phyloP scores from a whole-genome alignment of 2,113 vertebrate species.

The Psilopsiagon aurifrons region DNA sequence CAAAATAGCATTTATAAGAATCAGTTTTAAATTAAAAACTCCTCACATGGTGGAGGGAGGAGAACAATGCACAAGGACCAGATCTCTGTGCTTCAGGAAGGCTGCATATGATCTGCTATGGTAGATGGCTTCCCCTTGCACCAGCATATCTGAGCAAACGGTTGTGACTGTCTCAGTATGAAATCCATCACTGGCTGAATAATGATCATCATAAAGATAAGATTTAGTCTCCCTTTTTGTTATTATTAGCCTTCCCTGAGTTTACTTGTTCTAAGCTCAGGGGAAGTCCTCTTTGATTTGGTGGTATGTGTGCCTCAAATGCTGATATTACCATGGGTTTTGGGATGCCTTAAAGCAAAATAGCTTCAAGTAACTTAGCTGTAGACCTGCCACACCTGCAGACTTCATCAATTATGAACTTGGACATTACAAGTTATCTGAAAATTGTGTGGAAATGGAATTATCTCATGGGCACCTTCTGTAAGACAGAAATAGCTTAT shows the following conservation, averaged over 20 bases:
- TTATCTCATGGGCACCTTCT: neutral
- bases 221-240: neutral
- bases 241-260: neutral
- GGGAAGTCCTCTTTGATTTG: neutral
- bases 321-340: neutral
- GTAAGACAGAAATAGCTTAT: neutral
- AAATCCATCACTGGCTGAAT: neutral
- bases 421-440: neutral
- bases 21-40: neutral
- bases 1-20: neutral
- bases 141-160: neutral
- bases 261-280: neutral
- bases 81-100: neutral
- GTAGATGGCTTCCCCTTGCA: neutral
- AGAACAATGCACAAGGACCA: neutral
- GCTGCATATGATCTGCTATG: neutral
- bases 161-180: neutral
- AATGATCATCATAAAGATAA: neutral
- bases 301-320: neutral
- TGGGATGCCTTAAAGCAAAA: neutral
- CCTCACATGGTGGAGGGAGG: neutral
- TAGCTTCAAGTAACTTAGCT: neutral
- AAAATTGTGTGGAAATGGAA: neutral
- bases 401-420: neutral
- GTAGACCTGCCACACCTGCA: neutral